Percentiles rank a stretch among this genome's conserved stretches.
Evolutionary conservation across 2,113 vertebrate species (phyloP).

Genomic region (Microcebus murinus): DNA sequence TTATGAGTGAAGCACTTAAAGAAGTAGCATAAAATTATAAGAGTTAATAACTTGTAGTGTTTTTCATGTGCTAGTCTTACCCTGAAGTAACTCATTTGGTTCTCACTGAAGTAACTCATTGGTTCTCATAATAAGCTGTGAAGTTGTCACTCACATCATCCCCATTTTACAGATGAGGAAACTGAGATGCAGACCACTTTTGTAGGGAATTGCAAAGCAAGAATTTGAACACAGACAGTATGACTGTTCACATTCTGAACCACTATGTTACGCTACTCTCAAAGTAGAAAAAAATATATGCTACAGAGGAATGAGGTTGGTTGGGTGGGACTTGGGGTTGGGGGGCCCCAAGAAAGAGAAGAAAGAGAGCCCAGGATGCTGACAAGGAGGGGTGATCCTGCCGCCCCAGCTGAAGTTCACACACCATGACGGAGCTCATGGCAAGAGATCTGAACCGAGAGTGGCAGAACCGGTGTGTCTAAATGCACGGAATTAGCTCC

Average conservation of each 20-base stretch:
- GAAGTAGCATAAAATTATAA: neutral
- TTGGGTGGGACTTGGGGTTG: neutral
- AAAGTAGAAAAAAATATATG: neutral
- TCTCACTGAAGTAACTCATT: neutral
- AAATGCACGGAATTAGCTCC: neutral
- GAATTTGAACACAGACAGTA: neutral
- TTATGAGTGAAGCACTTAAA: neutral
- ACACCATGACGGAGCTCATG: accelerated
- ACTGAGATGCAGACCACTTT: neutral
- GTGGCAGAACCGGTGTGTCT: neutral
- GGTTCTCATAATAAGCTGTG: neutral
- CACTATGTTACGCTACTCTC: neutral
- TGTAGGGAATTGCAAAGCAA: neutral
- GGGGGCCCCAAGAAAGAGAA: neutral
- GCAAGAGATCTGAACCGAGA: slow-evolving; percentile 29
- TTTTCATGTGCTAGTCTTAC: neutral
- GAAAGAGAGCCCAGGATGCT: neutral
- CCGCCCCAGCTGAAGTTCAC: neutral
- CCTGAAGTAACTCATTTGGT: neutral
- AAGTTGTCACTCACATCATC: neutral
- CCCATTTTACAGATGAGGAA: slow-evolving; percentile 8
- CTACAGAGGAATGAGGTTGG: neutral
- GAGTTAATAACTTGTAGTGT: neutral
- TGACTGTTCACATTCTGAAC: neutral
- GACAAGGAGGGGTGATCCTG: neutral